A percentile compares a stretch with the other conserved stretches of the same genome.
These are phyloP conservation scores for Rhagoletis zephyria DNA, from an alignment of 1,140 invertebrate genomes.

Conservation along the genomic window DNA sequence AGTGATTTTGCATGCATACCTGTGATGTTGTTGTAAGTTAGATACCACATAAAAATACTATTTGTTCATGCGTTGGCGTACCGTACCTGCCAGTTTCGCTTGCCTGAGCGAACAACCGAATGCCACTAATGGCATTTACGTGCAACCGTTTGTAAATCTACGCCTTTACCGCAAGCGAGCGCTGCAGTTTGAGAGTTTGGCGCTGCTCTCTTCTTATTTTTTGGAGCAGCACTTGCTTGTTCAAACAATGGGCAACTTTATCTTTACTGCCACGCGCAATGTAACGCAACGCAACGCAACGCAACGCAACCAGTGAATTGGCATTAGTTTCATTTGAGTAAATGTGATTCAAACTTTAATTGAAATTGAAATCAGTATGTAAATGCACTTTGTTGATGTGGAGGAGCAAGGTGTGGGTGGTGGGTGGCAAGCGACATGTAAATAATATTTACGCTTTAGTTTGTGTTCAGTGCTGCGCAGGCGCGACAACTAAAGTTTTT, in stretches of 20 bases:
- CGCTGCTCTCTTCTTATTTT: no score
- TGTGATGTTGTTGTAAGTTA: background rate
- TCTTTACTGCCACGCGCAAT: background rate
- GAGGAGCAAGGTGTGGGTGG: background rate
- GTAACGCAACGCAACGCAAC: no score
- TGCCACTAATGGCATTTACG: background rate
- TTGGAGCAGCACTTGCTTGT: no score
- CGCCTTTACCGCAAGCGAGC: no score
- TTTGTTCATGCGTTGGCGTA: background rate
- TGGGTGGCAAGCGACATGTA: no score
- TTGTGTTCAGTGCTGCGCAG: background rate
- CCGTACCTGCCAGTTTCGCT: background rate
- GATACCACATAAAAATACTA: background rate
- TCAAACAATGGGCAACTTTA: background rate
- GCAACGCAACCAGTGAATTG: background rate
- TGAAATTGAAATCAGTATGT: background rate
- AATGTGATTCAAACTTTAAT: background rate
- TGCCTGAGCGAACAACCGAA: background rate
- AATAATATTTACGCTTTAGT: no score
- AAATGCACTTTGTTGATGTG: background rate
- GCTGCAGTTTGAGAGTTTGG: no score
- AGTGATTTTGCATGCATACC: no score
- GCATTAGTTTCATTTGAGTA: slow-evolving; percentile 50
- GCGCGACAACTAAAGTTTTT: background rate
- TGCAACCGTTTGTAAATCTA: no score